A percentile compares a stretch with the other conserved stretches of the same genome.
phyloP scores from a whole-genome alignment of 2,888 invertebrate genomes.

The Erannis defoliaria region DNA sequence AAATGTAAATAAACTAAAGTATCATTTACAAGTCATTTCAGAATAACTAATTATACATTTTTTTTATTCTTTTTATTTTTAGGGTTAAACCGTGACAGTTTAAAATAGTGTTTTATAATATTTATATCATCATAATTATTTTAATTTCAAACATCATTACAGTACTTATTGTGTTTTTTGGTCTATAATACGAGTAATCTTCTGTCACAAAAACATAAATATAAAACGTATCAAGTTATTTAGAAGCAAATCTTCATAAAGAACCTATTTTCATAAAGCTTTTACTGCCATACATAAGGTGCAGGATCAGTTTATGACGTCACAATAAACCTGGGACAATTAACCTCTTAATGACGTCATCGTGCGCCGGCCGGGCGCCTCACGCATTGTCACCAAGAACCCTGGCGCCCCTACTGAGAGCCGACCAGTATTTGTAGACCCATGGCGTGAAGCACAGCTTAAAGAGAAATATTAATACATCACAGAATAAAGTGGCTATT shows the following conservation, averaged over 20 bases:
- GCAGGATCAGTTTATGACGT: constrained; percentile 28
- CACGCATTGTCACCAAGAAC: constrained; percentile 59
- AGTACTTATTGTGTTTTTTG: too few species aligned
- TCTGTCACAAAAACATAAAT: not conserved
- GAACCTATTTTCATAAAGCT: constrained; percentile 13
- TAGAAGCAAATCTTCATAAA: constrained; percentile 18
- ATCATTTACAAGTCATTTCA: too few species aligned
- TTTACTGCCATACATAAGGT: constrained; percentile 22
- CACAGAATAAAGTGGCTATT: too few species aligned
- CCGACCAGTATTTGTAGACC: constrained; percentile 12
- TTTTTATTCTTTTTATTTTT: too few species aligned
- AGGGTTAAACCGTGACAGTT: too few species aligned
- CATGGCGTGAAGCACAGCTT: not conserved
- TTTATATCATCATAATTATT: too few species aligned
- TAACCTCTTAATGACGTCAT: constrained; percentile 56
- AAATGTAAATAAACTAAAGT: too few species aligned
- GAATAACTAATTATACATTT: too few species aligned
- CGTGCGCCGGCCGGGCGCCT: constrained; percentile 59
- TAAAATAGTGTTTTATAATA: too few species aligned
- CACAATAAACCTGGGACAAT: constrained; percentile 42
- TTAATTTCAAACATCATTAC: too few species aligned
- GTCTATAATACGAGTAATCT: too few species aligned
- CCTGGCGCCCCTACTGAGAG: constrained; percentile 24
- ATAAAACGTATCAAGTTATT: constrained; percentile 4
- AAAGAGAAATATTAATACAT: not conserved